Evolutionary conservation across 2,113 vertebrate species (phyloP).

Genomic region (Syngnathus scovelli): DNA sequence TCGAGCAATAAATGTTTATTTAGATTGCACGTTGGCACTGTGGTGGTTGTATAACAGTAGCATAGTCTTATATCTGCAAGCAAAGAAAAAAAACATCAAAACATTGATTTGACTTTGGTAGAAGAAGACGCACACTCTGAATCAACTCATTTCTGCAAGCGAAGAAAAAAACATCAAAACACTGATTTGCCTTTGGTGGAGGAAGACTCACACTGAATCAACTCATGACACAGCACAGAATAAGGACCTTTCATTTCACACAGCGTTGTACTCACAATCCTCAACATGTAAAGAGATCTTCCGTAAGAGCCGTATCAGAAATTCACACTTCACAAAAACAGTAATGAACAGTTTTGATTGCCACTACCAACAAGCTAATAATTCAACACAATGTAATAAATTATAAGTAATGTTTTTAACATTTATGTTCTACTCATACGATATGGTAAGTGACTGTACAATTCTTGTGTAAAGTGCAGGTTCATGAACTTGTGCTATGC

Average conservation of each 20-base stretch:
- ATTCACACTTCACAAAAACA: background rate
- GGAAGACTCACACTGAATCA: too few relatives aligned
- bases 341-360: background rate
- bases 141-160: background rate
- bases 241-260: too few relatives aligned
- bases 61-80: background rate
- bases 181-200: background rate
- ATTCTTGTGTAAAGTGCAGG: background rate
- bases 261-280: too few relatives aligned
- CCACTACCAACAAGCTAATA: background rate
- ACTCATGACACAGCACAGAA: too few relatives aligned
- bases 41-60: background rate
- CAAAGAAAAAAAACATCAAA: background rate
- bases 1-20: background rate
- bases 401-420: background rate
- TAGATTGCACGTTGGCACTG: background rate
- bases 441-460: background rate
- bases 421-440: background rate
- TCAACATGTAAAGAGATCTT: too few relatives aligned
- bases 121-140: too few relatives aligned
- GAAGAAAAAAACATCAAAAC: background rate
- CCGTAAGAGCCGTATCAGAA: background rate
- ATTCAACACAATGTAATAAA: background rate
- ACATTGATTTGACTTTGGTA: background rate
- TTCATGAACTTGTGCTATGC: constrained; percentile 13